phyloP scores from a whole-genome alignment of 2,113 vertebrate species.

The Charadrius vociferus region DNA sequence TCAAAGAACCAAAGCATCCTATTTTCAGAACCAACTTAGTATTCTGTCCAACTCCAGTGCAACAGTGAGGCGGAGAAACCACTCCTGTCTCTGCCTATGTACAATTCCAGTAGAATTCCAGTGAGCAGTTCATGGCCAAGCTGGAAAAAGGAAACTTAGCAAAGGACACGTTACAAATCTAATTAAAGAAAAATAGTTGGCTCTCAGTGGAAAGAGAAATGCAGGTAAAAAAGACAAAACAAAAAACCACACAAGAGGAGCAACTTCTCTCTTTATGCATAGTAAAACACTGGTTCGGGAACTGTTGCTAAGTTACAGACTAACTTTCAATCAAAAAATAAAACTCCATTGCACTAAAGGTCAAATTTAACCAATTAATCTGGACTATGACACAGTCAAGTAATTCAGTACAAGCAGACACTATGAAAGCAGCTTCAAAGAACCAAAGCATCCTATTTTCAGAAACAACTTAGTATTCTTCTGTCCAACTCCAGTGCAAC shows the following conservation, averaged over 20 bases:
- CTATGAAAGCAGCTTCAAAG: conserved; percentile 54
- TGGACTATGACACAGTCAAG: conserved; percentile 20
- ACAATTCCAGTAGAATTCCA: neutral
- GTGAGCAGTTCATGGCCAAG: neutral
- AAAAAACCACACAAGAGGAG: neutral
- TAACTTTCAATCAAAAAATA: conserved; percentile 27
- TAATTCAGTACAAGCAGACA: conserved; percentile 54
- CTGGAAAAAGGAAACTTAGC: neutral
- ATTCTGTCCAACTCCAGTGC: neutral
- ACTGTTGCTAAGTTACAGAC: conserved; percentile 64
- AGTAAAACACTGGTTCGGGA: too few relatives aligned
- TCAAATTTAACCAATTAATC: conserved; percentile 47
- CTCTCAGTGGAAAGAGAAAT: neutral
- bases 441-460: neutral
- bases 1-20: conserved; percentile 3
- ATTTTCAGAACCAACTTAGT: neutral
- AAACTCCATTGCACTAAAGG: conserved; percentile 72
- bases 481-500: neutral
- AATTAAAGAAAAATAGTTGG: neutral
- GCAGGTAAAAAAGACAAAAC: too few relatives aligned
- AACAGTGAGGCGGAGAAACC: neutral
- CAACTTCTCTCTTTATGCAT: conserved; percentile 54
- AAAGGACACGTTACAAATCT: conserved; percentile 6
- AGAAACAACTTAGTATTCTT: neutral
- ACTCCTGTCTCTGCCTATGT: neutral